Conservation (phyloP, 2,113 vertebrate genomes). For the Acrocephalus arundinaceus region DNA sequence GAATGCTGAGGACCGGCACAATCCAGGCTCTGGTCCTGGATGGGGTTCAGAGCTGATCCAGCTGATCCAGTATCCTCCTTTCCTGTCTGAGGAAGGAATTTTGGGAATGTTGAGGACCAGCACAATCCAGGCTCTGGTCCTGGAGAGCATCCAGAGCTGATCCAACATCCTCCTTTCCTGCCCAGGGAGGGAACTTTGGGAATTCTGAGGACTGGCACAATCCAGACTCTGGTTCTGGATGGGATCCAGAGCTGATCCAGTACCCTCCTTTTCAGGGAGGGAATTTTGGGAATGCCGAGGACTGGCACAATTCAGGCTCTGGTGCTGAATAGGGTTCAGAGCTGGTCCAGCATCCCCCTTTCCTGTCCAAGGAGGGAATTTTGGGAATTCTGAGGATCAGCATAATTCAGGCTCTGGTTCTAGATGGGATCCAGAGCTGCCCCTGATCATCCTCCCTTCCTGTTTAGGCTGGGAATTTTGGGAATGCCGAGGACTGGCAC, state of each 20-base stretch:
- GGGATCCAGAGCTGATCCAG: not conserved
- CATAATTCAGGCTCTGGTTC: not conserved
- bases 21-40: not conserved
- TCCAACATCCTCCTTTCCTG: too few relatives aligned
- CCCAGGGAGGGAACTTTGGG: too few relatives aligned
- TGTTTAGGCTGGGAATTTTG: too few relatives aligned
- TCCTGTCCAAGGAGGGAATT: accelerated
- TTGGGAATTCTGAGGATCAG: not conserved
- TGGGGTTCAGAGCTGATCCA: too few relatives aligned
- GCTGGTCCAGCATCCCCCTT: too few relatives aligned
- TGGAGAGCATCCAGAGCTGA: too few relatives aligned
- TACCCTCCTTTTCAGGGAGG: too few relatives aligned
- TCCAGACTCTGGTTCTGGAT: accelerated
- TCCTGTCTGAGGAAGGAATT: accelerated
- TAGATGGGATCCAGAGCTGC: not conserved
- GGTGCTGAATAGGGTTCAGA: too few relatives aligned
- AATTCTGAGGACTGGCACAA: not conserved
- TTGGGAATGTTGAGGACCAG: not conserved
- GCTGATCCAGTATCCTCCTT: too few relatives aligned
- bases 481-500: not conserved
- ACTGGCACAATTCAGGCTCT: too few relatives aligned
- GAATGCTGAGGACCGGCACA: not conserved
- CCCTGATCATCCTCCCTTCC: not conserved
- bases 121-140: too few relatives aligned
- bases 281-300: too few relatives aligned